A percentile compares a stretch with the other conserved stretches of the same genome.
phyloP scores from a whole-genome alignment of 2,888 invertebrate genomes.

The Eremobia ochroleuca region DNA sequence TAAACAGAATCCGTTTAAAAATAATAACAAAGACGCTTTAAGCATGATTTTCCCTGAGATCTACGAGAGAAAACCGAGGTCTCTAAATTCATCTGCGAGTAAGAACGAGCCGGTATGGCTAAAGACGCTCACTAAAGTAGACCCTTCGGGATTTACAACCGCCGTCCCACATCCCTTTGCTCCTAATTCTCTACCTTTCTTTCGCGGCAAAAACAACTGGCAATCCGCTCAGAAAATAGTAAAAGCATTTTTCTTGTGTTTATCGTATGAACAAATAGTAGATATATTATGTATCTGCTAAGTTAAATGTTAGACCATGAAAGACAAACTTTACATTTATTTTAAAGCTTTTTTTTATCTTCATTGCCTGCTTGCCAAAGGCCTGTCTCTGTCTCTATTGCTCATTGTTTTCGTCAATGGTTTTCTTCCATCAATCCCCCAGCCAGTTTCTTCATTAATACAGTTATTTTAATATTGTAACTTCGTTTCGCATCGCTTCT shows the following conservation, averaged over 20 bases:
- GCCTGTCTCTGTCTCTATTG: not conserved
- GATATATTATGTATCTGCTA: slow-evolving; percentile 15
- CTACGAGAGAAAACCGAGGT: slow-evolving; percentile 44
- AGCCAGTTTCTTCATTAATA: not conserved
- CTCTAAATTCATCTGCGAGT: slow-evolving; percentile 61
- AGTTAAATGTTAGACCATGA: slow-evolving; percentile 27
- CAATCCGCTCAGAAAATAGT: slow-evolving; percentile 62
- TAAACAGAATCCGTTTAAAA: slow-evolving; percentile 25
- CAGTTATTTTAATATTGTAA: slow-evolving; percentile 14
- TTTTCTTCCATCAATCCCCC: not conserved
- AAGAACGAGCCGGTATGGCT: slow-evolving; percentile 51
- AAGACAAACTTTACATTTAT: not conserved
- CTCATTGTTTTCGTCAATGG: not conserved
- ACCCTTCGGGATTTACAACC: slow-evolving; percentile 70
- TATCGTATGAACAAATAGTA: slow-evolving; percentile 55
- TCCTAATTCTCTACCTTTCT: slow-evolving; percentile 70
- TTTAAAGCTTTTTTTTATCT: slow-evolving; percentile 1
- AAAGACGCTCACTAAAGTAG: slow-evolving; percentile 68
- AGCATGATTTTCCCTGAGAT: slow-evolving; percentile 21
- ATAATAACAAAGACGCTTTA: slow-evolving; percentile 33
- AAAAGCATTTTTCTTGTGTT: slow-evolving; percentile 63
- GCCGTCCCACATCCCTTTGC: slow-evolving; percentile 65
- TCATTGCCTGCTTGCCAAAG: not conserved
- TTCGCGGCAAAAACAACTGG: slow-evolving; percentile 66
- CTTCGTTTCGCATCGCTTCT: slow-evolving; percentile 3